Base-by-base conservation (phyloP, 1,140 invertebrate genomes). In the Chlorops oryzae region DNA sequence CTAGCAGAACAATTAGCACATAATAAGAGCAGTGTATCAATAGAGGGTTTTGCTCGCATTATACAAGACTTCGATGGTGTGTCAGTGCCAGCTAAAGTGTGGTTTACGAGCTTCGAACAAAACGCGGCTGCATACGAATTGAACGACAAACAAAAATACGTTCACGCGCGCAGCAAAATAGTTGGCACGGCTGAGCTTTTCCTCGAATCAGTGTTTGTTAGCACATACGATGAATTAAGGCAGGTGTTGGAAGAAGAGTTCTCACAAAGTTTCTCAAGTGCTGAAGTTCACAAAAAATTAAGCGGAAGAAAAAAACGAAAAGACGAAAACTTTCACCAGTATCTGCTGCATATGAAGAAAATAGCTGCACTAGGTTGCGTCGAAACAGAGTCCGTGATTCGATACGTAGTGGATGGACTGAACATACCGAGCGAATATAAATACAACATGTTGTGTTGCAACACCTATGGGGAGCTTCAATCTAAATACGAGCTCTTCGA, bases 71-170 rank as follows among this genome's bases (percentile, higher is more conserved):
- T 50, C 24, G 9, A 22, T 28, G 48, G 48, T 20, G 9, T 42
- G 42, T 42, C 6, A 10, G 17, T 39, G 18, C 37, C 37, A 39
- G 37, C 17, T 7, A 7, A 17, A 6, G 9, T 10, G 17, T 39
- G 37, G 37, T 39, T 39, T 39, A 39, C 18, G 9, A 39, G 17
- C 17, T 39, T 39, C 17, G 37, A 39, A 39, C 18, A 10, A 6
- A 39, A 43, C n/a, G 48, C 48, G 15, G 48, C 25, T 1, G 39
- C 48, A 17, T 50, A 50, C 24, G 32, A 40, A 18, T 23, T 50
- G 9, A 50, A 43, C 48, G 25, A 43, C 9, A 50, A 43, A 13
- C 48, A 43, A 43, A 50, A 50, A 15, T 50, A 50, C 17, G 39
- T 50, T n/a, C 48, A 50, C 15, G 39, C 39, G 5, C 23, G 38